Evolutionary conservation across 2,797 vertebrate genomes (phyloP).

Genomic region (Strix occidentalis): DNA sequence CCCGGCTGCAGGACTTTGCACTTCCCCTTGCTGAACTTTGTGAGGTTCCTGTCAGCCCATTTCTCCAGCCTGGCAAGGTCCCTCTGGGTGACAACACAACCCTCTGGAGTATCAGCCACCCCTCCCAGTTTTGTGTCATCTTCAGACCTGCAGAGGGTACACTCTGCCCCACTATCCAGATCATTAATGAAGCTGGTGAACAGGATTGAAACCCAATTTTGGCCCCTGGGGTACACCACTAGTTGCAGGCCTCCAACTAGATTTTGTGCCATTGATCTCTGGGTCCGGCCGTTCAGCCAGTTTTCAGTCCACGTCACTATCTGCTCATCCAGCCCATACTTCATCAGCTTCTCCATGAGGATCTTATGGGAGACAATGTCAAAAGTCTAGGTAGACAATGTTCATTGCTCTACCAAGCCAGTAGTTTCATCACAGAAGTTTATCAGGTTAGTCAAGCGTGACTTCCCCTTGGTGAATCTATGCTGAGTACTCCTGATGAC

Average conservation of each 20-base stretch:
- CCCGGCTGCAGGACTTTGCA: not conserved
- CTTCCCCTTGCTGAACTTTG: not conserved
- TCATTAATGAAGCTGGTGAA: not conserved
- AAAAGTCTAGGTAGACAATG: not conserved
- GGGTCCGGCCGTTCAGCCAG: not conserved
- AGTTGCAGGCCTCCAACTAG: not conserved
- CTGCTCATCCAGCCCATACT: not conserved
- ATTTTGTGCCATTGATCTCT: not conserved
- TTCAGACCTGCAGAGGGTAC: not conserved
- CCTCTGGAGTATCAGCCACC: not conserved
- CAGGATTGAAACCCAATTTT: not conserved
- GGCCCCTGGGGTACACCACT: not conserved
- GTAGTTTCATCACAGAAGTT: not conserved
- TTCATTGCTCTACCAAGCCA: not conserved
- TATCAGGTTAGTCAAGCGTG: not conserved
- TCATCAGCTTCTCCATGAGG: not conserved
- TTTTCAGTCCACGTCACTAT: not conserved
- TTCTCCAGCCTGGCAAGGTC: not conserved
- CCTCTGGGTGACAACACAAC: not conserved
- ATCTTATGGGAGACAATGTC: not conserved
- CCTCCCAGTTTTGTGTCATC: not conserved
- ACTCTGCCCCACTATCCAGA: not conserved
- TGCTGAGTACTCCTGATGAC: not conserved
- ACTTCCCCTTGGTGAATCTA: not conserved
- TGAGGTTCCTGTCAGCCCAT: not conserved